Percentiles rank a stretch among this genome's conserved stretches.
These are phyloP conservation scores for Hylaeus anthracinus DNA, from an alignment of 1,140 invertebrate genomes.

Conservation along the genomic window DNA sequence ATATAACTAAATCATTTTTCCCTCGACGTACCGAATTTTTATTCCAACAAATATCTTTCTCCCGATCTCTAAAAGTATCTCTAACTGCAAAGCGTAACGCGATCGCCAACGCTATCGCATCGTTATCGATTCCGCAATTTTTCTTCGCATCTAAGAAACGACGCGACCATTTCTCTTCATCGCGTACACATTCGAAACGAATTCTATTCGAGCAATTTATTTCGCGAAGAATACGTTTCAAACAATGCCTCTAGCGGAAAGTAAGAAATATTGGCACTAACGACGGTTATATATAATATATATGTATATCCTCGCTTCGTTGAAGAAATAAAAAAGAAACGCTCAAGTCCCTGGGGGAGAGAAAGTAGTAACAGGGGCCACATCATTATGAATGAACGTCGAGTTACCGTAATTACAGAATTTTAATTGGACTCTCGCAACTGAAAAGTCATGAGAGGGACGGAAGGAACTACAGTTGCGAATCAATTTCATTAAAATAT, in stretches of 20 bases:
- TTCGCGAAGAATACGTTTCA: background rate
- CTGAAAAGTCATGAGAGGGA: background rate
- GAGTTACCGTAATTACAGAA: conserved; percentile 37
- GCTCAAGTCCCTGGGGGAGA: background rate
- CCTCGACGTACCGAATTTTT: background rate
- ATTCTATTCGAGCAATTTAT: conserved; percentile 2
- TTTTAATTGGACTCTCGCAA: conserved; percentile 40
- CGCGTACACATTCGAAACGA: background rate
- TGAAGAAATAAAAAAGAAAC: background rate
- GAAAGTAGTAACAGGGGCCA: conserved; percentile 1
- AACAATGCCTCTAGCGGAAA: background rate
- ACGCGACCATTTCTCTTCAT: background rate
- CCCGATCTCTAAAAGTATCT: background rate
- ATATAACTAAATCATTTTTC: background rate
- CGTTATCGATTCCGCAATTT: conserved; percentile 16
- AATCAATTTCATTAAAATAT: conserved; percentile 37
- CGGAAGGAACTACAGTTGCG: background rate
- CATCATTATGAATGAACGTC: conserved; percentile 36
- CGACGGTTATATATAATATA: too few species aligned
- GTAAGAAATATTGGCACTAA: background rate
- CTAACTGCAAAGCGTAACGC: background rate
- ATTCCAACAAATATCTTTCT: too few species aligned
- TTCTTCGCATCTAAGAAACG: background rate
- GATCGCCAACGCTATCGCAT: background rate
- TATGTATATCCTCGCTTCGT: background rate